Conservation (phyloP, 1,140 invertebrate genomes). For the Lasioglossum baleicum region DNA sequence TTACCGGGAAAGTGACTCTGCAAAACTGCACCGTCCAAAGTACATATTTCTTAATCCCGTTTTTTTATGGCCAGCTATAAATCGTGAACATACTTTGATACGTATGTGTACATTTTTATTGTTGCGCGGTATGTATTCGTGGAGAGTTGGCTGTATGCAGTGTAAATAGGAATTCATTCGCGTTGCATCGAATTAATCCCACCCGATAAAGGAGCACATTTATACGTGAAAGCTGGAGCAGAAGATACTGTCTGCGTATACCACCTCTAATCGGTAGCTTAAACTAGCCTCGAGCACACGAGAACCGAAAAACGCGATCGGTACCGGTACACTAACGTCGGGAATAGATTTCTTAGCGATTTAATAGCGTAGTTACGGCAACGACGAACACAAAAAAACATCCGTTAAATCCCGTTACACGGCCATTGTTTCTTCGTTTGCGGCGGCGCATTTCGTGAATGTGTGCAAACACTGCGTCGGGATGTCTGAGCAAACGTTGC, state of each 20-base stretch:
- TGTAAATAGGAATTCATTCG: background rate
- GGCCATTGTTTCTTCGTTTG: background rate
- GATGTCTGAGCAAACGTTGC: too few species aligned
- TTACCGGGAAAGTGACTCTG: too few species aligned
- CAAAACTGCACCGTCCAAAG: too few species aligned
- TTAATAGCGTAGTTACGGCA: background rate
- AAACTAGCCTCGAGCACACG: background rate
- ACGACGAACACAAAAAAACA: background rate
- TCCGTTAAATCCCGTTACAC: background rate
- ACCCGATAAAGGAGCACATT: background rate
- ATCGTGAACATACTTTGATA: background rate
- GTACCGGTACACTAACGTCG: background rate
- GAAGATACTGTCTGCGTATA: background rate
- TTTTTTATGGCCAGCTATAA: background rate
- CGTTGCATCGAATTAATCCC: background rate
- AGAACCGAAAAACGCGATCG: background rate
- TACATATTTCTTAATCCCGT: background rate
- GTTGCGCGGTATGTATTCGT: background rate
- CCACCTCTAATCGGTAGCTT: background rate
- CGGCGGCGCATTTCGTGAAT: background rate
- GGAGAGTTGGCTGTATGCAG: background rate
- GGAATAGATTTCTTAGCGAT: constrained; percentile 21
- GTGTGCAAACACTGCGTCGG: background rate
- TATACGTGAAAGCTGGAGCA: background rate
- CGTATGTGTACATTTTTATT: background rate